These are phyloP conservation scores for Scolopax bukidnonensis DNA, from an alignment of 2,797 vertebrate genomes.

Conservation along the genomic window DNA sequence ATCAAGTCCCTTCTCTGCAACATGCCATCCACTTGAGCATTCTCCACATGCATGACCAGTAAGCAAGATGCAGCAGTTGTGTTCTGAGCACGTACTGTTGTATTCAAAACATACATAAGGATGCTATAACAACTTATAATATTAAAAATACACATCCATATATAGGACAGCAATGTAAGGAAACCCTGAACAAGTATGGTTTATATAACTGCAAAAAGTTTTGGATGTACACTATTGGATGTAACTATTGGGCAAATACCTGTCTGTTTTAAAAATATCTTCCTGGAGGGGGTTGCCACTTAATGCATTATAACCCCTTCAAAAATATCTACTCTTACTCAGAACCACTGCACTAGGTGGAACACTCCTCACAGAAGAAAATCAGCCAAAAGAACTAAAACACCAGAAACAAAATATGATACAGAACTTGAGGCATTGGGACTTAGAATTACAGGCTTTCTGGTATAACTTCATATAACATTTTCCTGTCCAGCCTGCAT, in stretches of 20 bases:
- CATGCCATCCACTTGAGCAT: fast-evolving
- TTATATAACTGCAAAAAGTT: background rate
- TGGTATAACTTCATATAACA: background rate
- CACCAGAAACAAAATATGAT: background rate
- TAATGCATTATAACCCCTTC: background rate
- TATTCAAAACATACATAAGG: background rate
- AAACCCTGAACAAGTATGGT: background rate
- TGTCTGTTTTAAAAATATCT: background rate
- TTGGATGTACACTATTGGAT: background rate
- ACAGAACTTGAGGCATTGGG: background rate
- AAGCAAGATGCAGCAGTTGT: background rate
- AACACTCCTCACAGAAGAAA: background rate
- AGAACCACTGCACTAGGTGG: background rate
- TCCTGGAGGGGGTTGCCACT: background rate
- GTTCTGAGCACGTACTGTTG: background rate
- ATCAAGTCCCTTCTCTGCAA: background rate
- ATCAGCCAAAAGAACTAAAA: background rate
- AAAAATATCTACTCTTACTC: background rate
- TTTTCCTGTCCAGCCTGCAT: too few relatives aligned
- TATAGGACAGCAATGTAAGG: background rate
- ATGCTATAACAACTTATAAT: background rate
- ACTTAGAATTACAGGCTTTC: background rate
- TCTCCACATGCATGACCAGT: background rate
- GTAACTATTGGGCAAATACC: conserved; percentile 1
- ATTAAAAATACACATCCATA: conserved; percentile 7